phyloP scores from a whole-genome alignment of 2,113 vertebrate genomes.

The Dasyprocta punctata region DNA sequence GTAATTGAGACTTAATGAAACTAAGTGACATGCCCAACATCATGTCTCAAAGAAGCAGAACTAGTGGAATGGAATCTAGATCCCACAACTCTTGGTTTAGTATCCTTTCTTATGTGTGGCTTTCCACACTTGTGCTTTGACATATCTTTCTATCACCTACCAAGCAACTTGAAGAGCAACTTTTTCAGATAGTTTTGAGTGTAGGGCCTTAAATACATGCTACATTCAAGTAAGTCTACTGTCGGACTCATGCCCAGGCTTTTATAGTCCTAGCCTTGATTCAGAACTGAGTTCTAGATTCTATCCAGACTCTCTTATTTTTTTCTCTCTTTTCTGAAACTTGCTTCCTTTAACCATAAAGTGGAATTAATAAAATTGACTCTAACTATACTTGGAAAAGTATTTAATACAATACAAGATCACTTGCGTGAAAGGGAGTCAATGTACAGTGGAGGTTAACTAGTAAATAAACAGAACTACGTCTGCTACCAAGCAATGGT shows the following conservation, averaged over 20 bases:
- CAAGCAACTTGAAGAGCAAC: not conserved
- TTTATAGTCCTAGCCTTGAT: not conserved
- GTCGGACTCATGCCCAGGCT: not conserved
- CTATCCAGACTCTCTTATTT: not conserved
- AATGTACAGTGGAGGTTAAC: not conserved
- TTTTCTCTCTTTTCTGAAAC: not conserved
- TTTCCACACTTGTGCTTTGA: not conserved
- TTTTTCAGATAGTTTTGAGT: not conserved
- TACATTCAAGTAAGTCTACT: accelerated
- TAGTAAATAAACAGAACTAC: not conserved
- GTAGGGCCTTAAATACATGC: not conserved
- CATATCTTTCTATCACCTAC: not conserved
- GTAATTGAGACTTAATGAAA: not conserved
- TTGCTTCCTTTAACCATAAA: not conserved
- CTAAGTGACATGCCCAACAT: not conserved
- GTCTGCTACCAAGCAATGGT: not conserved
- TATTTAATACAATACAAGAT: not conserved
- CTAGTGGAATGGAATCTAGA: not conserved
- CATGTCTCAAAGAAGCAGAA: not conserved
- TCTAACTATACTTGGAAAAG: not conserved
- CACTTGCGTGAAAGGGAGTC: not conserved
- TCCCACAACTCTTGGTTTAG: not conserved
- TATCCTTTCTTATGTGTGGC: not conserved
- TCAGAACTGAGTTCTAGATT: not conserved
- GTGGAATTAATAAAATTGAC: not conserved